Evolutionary conservation across 2,888 invertebrate genomes (phyloP).

Genomic region (Euzophera pinguis): DNA sequence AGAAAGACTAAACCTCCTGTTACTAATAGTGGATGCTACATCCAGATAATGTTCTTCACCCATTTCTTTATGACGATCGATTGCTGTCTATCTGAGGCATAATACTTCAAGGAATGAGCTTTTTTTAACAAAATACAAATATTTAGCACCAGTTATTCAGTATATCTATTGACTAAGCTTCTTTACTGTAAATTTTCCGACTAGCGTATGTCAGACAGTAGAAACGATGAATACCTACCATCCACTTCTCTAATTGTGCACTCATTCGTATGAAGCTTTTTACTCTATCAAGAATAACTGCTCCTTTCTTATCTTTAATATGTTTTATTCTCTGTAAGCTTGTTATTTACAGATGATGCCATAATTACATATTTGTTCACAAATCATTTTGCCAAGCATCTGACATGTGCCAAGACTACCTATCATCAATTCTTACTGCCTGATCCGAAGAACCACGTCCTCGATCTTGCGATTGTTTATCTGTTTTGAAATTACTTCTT

Average conservation of each 20-base stretch:
- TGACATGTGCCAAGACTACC: constrained; percentile 5
- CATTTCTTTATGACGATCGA: constrained; percentile 12
- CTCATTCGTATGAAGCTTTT: no score
- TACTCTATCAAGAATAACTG: no score
- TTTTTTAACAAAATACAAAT: constrained; percentile 18
- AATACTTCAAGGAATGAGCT: constrained; percentile 17
- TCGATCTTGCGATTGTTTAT: constrained; percentile 9
- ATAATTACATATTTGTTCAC: constrained; percentile 17
- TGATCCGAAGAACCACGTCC: constrained; percentile 17
- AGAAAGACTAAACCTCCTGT: constrained; percentile 8
- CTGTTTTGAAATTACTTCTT: constrained; percentile 7
- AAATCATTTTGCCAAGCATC: constrained; percentile 20
- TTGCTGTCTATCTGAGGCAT: constrained; percentile 16
- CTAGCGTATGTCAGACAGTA: constrained; percentile 24
- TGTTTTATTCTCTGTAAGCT: no score
- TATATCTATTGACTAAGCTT: no score
- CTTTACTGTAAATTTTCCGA: constrained; percentile 16
- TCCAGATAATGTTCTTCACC: neutral
- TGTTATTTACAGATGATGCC: constrained; percentile 13
- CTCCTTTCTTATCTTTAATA: constrained; percentile 8
- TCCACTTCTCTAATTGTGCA: constrained; percentile 15
- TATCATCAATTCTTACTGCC: constrained; percentile 12
- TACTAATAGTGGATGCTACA: constrained; percentile 5
- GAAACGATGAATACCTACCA: constrained; percentile 18
- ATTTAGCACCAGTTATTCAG: constrained; percentile 15